phyloP scores from a whole-genome alignment of 2,113 vertebrate genomes.

The Hiodon alosoides region DNA sequence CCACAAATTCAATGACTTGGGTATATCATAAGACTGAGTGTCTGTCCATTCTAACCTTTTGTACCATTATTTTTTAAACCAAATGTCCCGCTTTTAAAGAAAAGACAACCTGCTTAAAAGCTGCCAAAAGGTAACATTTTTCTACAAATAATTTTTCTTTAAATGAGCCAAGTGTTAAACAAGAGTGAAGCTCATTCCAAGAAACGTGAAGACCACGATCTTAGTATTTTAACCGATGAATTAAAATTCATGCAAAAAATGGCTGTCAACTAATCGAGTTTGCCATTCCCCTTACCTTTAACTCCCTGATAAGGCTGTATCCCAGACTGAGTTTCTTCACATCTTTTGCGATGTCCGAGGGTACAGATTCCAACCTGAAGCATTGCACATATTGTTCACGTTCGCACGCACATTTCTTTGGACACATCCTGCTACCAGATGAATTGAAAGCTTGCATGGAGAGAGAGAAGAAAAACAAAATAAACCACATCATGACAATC shows the following conservation, averaged over 20 bases:
- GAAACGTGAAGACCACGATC: too few species aligned
- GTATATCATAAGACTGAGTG: too few species aligned
- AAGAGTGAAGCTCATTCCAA: too few species aligned
- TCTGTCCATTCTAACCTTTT: too few species aligned
- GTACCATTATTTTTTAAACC: too few species aligned
- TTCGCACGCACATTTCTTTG: slow-evolving; percentile 68
- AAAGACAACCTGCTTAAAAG: too few species aligned
- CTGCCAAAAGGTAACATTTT: too few species aligned
- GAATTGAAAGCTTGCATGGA: slow-evolving; percentile 40
- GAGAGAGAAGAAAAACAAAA: slow-evolving; percentile 38
- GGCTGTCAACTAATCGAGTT: neutral
- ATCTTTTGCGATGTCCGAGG: slow-evolving; percentile 51
- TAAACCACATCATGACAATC: slow-evolving; percentile 53
- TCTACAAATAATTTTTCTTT: too few species aligned
- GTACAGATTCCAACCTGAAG: slow-evolving; percentile 59
- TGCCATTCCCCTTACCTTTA: slow-evolving; percentile 64
- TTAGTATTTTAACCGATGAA: neutral
- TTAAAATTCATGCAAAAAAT: too few species aligned
- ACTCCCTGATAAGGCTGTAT: slow-evolving; percentile 68
- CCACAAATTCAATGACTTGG: too few species aligned
- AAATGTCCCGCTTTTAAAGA: too few species aligned
- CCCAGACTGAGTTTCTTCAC: slow-evolving; percentile 65
- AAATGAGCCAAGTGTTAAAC: too few species aligned
- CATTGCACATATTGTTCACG: slow-evolving; percentile 58
- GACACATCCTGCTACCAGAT: slow-evolving; percentile 46